Evolutionary conservation across 2,888 invertebrate species (phyloP).

Genomic region (Stenodema calcarata): DNA sequence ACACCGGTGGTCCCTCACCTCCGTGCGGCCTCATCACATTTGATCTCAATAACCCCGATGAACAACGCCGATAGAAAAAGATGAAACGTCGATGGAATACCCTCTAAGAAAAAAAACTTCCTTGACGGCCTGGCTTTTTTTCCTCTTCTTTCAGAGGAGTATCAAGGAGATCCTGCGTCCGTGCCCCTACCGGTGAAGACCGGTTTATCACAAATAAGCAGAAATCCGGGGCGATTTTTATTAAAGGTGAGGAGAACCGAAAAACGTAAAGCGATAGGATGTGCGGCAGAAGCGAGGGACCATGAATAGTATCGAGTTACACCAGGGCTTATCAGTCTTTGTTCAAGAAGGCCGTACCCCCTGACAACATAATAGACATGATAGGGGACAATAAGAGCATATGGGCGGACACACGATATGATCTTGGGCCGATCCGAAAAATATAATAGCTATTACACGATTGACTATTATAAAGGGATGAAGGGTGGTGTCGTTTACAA

Average conservation of each 20-base stretch:
- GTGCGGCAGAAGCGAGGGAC: slow-evolving; percentile 46
- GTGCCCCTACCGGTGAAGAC: slow-evolving; percentile 34
- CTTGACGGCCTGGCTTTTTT: background rate
- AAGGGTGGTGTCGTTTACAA: slow-evolving; percentile 48
- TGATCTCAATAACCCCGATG: background rate
- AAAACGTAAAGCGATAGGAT: slow-evolving; percentile 46
- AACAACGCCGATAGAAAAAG: background rate
- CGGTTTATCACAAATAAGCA: slow-evolving; percentile 45
- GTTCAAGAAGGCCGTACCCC: slow-evolving; percentile 37
- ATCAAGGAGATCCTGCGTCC: slow-evolving; percentile 1
- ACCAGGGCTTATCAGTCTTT: slow-evolving; percentile 50
- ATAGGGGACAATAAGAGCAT: slow-evolving; percentile 54
- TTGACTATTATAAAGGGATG: slow-evolving; percentile 49
- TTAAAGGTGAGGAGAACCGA: slow-evolving; percentile 36
- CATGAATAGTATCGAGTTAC: slow-evolving; percentile 54
- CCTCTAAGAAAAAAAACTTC: background rate
- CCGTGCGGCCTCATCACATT: background rate
- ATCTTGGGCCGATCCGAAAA: slow-evolving; percentile 38
- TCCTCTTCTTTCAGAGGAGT: slow-evolving; percentile 28
- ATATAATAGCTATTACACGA: slow-evolving; percentile 53
- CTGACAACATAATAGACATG: slow-evolving; percentile 54
- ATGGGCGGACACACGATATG: slow-evolving; percentile 53
- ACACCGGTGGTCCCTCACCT: background rate
- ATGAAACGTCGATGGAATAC: background rate
- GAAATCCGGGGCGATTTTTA: slow-evolving; percentile 45